Base-by-base conservation (phyloP, 2,888 invertebrate species). In the Hyalella azteca region DNA sequence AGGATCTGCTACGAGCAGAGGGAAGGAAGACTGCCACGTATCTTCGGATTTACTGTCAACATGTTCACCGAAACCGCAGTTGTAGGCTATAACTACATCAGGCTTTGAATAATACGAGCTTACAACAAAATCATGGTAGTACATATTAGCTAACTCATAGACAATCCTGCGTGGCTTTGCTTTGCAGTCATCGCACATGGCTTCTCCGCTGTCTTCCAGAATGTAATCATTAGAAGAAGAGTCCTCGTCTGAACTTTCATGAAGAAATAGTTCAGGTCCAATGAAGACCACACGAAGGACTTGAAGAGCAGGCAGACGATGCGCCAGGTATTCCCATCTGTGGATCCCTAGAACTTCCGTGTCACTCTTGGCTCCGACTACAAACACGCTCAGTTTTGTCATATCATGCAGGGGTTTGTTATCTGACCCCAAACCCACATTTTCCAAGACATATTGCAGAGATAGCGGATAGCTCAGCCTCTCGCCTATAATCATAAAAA, bases 51-150 rank as follows among this genome's bases (percentile, higher is more conserved):
- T 32, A 15, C 75, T 66, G 1, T 73, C 80, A 11, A 29, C 73
- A 40, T 50, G 78, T 66, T 83, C 83, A 41, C 81, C 81, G 32
- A 83, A 80, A 3, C 83, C 83, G 73, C 81, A 83, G 59, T 83
- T 83, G 73, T 78, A 83, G 36, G 80, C 77, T 22, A 83, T 48
- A n/a, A 81, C 60, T 15, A 60, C 60, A 73, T 81, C 79, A 22
- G 82, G 82, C 5, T 54, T 60, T 2, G 40, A 36, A 40, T 40
- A 81, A 36, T 81, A 75, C 5, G 54, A 32, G 22, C 54, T 36
- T 9, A 41, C 29, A 3, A 49, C 50, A 66, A 76, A 81, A 26
- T 79, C 54, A 22, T 81, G 79, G 79, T 81, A 81, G 4, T 77
- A 39, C 76, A 59, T 73, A 26, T 77, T 26, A 7, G 59, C 77